phyloP scores from a whole-genome alignment of 2,113 vertebrate genomes.

The Rhynchopsitta pachyrhyncha region DNA sequence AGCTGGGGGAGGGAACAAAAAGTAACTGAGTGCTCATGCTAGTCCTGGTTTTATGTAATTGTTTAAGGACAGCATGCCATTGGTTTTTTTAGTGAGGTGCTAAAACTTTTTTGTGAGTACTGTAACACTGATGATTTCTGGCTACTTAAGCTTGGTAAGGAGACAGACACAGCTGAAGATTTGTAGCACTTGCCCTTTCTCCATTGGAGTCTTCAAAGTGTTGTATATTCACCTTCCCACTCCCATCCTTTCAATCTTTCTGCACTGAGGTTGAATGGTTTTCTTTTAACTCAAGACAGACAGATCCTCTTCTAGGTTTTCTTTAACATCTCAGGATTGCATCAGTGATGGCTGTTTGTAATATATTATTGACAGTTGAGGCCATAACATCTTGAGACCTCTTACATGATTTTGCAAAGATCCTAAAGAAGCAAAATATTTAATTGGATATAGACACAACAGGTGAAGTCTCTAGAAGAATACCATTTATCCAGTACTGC shows the following conservation, averaged over 20 bases:
- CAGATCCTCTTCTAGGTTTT: not conserved
- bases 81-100: not conserved
- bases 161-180: not conserved
- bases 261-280: not conserved
- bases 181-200: not conserved
- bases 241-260: not conserved
- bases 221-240: not conserved
- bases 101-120: not conserved
- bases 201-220: not conserved
- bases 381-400: not conserved
- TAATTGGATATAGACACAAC: not conserved
- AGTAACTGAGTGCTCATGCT: not conserved
- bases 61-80: not conserved
- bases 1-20: not conserved
- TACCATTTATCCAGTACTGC: not conserved
- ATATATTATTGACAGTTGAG: not conserved
- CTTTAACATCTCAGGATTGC: not conserved
- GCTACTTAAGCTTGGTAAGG: not conserved
- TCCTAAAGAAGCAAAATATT: not conserved
- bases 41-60: not conserved
- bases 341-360: not conserved
- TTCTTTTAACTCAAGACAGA: not conserved
- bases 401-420: not conserved
- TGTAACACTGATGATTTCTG: not conserved
- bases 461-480: not conserved